Evolutionary conservation across 2,797 vertebrate species (phyloP).

Genomic region (Poeciliopsis infans): DNA sequence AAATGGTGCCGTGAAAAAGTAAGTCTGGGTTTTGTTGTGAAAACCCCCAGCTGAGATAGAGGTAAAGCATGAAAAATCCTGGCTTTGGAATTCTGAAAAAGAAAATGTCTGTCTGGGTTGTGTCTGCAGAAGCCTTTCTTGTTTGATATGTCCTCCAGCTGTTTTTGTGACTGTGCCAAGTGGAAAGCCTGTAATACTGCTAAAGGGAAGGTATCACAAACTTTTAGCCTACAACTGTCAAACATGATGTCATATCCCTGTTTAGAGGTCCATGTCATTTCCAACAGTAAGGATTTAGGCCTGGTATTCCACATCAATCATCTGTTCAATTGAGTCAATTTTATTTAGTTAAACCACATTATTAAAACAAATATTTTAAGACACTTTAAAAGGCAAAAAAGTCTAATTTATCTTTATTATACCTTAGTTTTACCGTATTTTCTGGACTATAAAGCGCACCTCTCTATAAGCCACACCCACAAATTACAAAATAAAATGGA

Average conservation of each 20-base stretch:
- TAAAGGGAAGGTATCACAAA: neutral
- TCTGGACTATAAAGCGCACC: too few relatives aligned
- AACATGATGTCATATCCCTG: neutral
- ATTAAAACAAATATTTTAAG: neutral
- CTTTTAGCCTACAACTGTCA: neutral
- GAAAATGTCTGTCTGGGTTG: neutral
- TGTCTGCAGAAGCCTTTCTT: neutral
- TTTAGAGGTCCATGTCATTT: neutral
- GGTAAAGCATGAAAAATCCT: neutral
- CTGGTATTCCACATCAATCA: neutral
- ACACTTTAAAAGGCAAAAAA: neutral
- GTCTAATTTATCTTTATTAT: neutral
- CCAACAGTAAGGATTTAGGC: neutral
- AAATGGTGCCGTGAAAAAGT: neutral
- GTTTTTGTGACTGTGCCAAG: neutral
- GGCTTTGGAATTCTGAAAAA: neutral
- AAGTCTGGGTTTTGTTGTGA: neutral
- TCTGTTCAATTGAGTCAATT: neutral
- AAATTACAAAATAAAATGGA: too few relatives aligned
- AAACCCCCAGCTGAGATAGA: neutral
- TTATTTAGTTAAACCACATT: neutral
- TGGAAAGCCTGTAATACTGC: neutral
- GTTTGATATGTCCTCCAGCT: neutral
- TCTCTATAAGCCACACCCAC: too few relatives aligned
- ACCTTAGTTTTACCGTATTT: neutral